These are phyloP conservation scores for Campopleginae sp. DNA, from an alignment of 2,888 invertebrate genomes.

Conservation along the genomic window DNA sequence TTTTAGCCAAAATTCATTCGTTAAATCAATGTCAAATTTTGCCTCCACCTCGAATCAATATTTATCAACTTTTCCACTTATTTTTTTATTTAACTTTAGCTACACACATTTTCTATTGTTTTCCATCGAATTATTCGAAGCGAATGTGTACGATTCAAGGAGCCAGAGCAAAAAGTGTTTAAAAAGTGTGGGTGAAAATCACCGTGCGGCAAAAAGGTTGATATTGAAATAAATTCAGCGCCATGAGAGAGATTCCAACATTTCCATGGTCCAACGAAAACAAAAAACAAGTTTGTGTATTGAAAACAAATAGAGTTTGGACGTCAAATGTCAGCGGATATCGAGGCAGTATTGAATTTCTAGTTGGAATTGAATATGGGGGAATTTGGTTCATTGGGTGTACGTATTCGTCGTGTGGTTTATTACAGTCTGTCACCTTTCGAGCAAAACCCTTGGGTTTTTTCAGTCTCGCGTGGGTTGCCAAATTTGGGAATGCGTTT, in stretches of 20 bases:
- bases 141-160: too few relatives aligned
- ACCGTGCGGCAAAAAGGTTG: neutral
- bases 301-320: neutral
- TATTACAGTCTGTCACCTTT: slow-evolving; percentile 67
- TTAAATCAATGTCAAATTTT: too few relatives aligned
- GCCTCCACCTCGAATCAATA: too few relatives aligned
- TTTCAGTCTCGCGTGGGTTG: slow-evolving; percentile 63
- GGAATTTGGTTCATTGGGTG: slow-evolving; percentile 72
- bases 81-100: too few relatives aligned
- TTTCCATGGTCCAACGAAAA: neutral
- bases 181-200: neutral
- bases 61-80: too few relatives aligned
- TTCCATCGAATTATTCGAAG: too few relatives aligned
- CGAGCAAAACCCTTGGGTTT: slow-evolving; percentile 70
- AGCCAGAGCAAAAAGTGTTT: too few relatives aligned
- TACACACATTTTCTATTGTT: too few relatives aligned
- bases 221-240: neutral
- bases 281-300: neutral
- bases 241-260: neutral
- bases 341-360: neutral
- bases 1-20: too few relatives aligned
- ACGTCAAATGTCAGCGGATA: neutral
- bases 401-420: slow-evolving; percentile 70
- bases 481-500: slow-evolving; percentile 65
- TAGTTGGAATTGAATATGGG: slow-evolving; percentile 49